Conservation (phyloP, 2,797 vertebrate genomes). For the Urosaurus nigricauda region DNA sequence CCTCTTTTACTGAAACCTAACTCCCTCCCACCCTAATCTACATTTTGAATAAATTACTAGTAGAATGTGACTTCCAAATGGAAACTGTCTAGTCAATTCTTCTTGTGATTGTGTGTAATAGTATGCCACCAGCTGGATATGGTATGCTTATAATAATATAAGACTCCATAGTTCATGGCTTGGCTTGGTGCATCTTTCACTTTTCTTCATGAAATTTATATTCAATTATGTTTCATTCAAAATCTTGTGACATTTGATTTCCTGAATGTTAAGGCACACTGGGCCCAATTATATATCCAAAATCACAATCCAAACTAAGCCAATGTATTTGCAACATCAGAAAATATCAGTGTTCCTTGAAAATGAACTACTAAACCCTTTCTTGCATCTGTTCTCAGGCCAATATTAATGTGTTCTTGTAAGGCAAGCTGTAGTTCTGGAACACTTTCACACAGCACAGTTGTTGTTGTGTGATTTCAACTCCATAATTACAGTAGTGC, state of each 20-base stretch:
- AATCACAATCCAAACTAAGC: too few species aligned
- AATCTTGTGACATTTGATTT: neutral
- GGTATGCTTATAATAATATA: constrained; percentile 3
- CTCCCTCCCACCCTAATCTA: accelerated
- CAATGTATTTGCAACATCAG: neutral
- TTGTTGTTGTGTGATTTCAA: too few species aligned
- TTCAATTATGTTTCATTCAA: accelerated
- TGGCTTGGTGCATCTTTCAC: too few species aligned
- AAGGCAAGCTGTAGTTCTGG: neutral
- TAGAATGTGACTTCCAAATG: neutral
- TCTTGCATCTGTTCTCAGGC: neutral
- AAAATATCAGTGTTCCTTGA: neutral
- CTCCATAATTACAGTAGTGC: too few species aligned
- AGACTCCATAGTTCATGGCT: constrained; percentile 3
- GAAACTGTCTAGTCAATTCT: constrained; percentile 13
- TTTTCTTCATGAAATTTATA: neutral
- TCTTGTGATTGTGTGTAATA: neutral
- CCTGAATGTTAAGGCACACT: neutral
- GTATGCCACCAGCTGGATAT: neutral
- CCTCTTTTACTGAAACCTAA: constrained; percentile 5
- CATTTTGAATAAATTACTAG: constrained; percentile 32
- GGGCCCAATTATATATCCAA: neutral
- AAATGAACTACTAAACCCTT: neutral
- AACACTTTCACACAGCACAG: too few species aligned
- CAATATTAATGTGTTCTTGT: accelerated